These are phyloP conservation scores for Amphipoea oculea DNA, from an alignment of 2,888 invertebrate species.

Conservation along the genomic window DNA sequence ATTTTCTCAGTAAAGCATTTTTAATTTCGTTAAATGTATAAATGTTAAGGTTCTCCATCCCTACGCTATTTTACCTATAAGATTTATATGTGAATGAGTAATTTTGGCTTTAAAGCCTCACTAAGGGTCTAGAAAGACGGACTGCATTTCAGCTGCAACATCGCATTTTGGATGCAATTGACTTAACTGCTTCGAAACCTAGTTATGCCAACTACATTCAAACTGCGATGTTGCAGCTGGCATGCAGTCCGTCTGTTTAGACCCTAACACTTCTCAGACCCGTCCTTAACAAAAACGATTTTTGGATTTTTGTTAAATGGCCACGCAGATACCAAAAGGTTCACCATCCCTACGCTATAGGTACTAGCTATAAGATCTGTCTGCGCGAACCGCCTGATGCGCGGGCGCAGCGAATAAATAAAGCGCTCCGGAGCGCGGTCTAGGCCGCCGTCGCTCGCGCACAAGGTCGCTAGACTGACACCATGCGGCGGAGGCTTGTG, in stretches of 20 bases:
- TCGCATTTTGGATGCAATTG: too few species aligned
- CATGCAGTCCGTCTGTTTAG: too few species aligned
- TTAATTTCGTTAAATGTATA: not conserved
- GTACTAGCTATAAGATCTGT: constrained; percentile 53
- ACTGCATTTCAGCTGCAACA: too few species aligned
- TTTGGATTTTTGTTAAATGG: not conserved
- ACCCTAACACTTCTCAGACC: not conserved
- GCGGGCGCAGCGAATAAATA: constrained; percentile 73
- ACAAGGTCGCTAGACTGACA: constrained; percentile 74
- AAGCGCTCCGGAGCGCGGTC: constrained; percentile 72
- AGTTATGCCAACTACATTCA: too few species aligned
- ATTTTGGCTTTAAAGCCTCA: not conserved
- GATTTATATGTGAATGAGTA: not conserved
- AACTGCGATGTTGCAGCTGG: too few species aligned
- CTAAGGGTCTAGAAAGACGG: too few species aligned
- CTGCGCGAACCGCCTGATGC: constrained; percentile 57
- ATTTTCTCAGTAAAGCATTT: not conserved
- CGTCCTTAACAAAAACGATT: too few species aligned
- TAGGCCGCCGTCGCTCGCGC: constrained; percentile 75
- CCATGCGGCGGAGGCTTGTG: constrained; percentile 53
- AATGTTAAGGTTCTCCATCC: not conserved
- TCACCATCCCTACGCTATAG: constrained; percentile 14
- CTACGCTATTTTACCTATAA: not conserved
- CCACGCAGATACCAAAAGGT: constrained; percentile 7
- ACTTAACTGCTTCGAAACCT: too few species aligned